Evolutionary conservation across 1,140 invertebrate species (phyloP), one percentile per base, ranked within the genome.

Genomic region (Drosophila ananassae): DNA sequence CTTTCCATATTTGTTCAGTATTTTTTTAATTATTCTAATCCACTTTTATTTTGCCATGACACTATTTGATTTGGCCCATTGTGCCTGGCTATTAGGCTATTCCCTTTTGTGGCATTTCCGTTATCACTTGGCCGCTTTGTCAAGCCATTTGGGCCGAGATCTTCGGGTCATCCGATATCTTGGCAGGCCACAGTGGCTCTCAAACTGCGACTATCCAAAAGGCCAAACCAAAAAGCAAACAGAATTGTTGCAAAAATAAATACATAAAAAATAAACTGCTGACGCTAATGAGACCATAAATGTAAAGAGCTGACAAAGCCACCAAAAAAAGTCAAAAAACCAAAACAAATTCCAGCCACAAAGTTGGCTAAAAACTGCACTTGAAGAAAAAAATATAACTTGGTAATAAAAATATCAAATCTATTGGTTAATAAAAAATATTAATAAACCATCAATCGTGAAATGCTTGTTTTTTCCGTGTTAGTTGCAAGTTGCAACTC

Each of bases 281-380:
- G 82, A 87, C 83, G 73, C 83, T 87, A 87, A 87, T 87, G 82
- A 87, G 82, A 76, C 83, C 79, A 73, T 78, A 87, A 82, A 89
- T 82, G 78, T 79, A 62, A 59, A 13, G 52, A 62, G 66, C 54
- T 59, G 77, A 66, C 57, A 74, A 76, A 78, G 58, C 66, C 63
- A 50, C 34, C 47, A 44, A 67, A 22, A 22, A 13, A 22, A 46
- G 51, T 41, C 41, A 44, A 17, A 55, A 52, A 62, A 53, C 44
- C 60, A 22, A 63, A 73, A 37, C 47, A 71, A 75, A 72, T 67
- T 58, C 71, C 66, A 58, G 56, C 71, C 72, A 54, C 59, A 50
- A 73, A 37, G 57, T 54, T 61, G 72, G 52, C 32, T 39, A 22
- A 52, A 62, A 61, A 48, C 32, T 72, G 34, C 56, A 47, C 44